Evolutionary conservation across 2,113 vertebrate genomes (phyloP), one percentile per base, ranked within the genome.

Genomic region (Circaetus gallicus): DNA sequence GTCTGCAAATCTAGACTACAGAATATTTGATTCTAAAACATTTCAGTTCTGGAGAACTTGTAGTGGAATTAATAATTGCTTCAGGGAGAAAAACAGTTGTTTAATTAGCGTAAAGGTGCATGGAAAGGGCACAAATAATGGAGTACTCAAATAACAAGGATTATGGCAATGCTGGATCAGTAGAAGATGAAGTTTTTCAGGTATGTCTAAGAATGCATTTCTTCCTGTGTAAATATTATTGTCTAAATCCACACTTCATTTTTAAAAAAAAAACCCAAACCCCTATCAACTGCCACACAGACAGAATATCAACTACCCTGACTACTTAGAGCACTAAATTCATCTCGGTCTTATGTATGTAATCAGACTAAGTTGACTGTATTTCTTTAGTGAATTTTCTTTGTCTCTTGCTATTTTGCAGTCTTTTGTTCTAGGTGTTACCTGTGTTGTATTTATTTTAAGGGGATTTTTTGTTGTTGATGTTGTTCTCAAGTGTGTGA

Each of bases 401-500:
- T 52, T 76, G 2, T 43, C 11, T 67, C 3, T 81, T 70, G 8
- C 16, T 72, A 22, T 59, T 61, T 55, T 77, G 3, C 5, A 52
- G 10, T 11, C 13, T 73, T 74, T 63, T 55, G 16, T 71, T 85
- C 22, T 66, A 52, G 2, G 4, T 50, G 22, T 40, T 72, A n/a
- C 21, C 16, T 62, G 5, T 69, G 8, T 53, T 77, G 12, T 28
- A 45, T 65, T 71, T 91, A 52, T 82, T 63, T 88, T 62, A 28
- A 49, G 5, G 5, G 5, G 0, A 43, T 40, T 32, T 72, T 13
- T 65, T 50, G 8, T 50, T 45, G 4, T 28, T 28, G 20, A 8
- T 67, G 34, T 76, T 58, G 13, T 13, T 59, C 6, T 90, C 26
- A 67, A 8, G 38, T 22, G 5, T n/a, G 2, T 50, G 52, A 91